Base-by-base conservation (phyloP, 2,797 vertebrate species). In the Crenichthys baileyi region DNA sequence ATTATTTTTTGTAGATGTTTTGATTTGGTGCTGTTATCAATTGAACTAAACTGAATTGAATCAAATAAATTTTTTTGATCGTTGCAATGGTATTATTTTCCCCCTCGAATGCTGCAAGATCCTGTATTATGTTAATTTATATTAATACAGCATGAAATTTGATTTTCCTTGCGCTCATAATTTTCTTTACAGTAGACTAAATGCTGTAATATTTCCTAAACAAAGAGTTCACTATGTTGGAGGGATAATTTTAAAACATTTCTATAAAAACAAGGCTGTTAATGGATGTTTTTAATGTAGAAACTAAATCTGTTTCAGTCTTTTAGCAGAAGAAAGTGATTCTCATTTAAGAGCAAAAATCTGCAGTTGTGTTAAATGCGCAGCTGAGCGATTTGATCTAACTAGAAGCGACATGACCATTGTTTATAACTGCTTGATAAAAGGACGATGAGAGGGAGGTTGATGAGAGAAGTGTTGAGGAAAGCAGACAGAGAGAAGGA, bases 301-400 rank as follows among this genome's bases (percentile, higher is more conserved):
- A 65, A 39, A 22, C 18, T 65, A 39, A 39, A 65, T 65, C 31
- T 65, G 16, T 63, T 36, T 36, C 0, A 16, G 51, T 55, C 0
- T 72, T 78, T 65, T 12, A 26, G 55, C 67, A 58, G n/a, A 24
- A 53, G 50, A 67, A 67, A 67, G 22, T 39, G 63, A 73, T 56
- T 16, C 29, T 5, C 20, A 51, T 83, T 80, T 36, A 60, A 65
- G 15, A 22, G 9, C 22, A 58, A 56, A 78, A 65, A 31, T 20
- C 8, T 41, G 46, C 36, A 29, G 36, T 56, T 79, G 7, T 72
- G 75, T 55, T 22, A 53, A 87, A 79, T 72, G 68, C 88, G 83
- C 72, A 76, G 70, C 18, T 0, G 53, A 70, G 80, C 41, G 44
- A 79, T 87, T 46, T 73, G 29, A 77, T 75, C 1, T 65, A 79